A percentile compares a stretch with the other conserved stretches of the same genome.
Evolutionary conservation across 2,797 vertebrate species (phyloP).

Genomic region (Macroramphosus scolopax): DNA sequence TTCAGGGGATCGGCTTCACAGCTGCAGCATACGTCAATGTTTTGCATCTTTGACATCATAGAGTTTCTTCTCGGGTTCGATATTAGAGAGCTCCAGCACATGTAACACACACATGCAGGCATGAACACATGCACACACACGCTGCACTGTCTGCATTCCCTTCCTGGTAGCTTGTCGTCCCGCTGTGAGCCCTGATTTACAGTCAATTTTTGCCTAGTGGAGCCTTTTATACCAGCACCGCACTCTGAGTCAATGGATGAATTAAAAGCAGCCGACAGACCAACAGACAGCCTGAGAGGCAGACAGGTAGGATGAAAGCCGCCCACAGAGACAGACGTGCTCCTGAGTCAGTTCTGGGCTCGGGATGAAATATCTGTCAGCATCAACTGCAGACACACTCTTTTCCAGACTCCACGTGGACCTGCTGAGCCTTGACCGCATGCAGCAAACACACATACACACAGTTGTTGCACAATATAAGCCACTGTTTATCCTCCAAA

Average conservation of each 20-base stretch:
- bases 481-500: too few species aligned
- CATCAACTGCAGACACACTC: slow-evolving; percentile 7
- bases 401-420: neutral
- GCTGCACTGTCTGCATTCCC: too few species aligned
- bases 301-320: slow-evolving; percentile 28
- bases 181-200: slow-evolving; percentile 4
- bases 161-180: neutral
- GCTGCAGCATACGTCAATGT: neutral
- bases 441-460: too few species aligned
- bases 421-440: too few species aligned
- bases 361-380: slow-evolving; percentile 30
- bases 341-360: slow-evolving; percentile 27
- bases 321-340: slow-evolving; percentile 5
- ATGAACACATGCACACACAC: neutral
- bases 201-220: neutral
- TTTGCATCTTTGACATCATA: too few species aligned
- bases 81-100: too few species aligned
- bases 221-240: slow-evolving; percentile 1
- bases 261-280: slow-evolving; percentile 19
- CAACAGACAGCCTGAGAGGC: neutral
- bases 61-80: too few species aligned
- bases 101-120: too few species aligned
- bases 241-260: slow-evolving; percentile 2
- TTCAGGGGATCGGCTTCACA: slow-evolving; percentile 8
- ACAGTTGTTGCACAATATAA: too few species aligned